These are phyloP conservation scores for Parnassius orleans DNA, from an alignment of 2,888 invertebrate genomes.

Conservation along the genomic window DNA sequence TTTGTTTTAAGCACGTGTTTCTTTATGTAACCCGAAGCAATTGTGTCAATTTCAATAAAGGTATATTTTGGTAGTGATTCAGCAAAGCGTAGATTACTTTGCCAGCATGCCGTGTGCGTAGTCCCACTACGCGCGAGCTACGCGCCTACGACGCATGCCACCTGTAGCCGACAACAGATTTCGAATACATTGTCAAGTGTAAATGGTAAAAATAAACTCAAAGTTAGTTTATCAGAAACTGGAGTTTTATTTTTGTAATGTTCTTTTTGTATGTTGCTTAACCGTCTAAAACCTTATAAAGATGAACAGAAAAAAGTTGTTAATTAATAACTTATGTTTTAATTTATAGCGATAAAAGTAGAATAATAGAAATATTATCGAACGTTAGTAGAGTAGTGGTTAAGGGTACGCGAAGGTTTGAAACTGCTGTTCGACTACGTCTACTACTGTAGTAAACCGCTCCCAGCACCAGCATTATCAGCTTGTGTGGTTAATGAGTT, in stretches of 20 bases:
- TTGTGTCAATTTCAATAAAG: constrained; percentile 35
- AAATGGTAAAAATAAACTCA: constrained; percentile 83
- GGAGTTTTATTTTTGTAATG: constrained; percentile 69
- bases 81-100: constrained; percentile 53
- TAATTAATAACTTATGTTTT: too few relatives aligned
- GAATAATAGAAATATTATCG: too few relatives aligned
- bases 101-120: constrained; percentile 48
- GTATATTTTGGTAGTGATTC: constrained; percentile 38
- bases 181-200: constrained; percentile 82
- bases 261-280: constrained; percentile 8
- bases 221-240: constrained; percentile 81
- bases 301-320: too few relatives aligned
- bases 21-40: constrained; percentile 36
- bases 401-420: too few relatives aligned
- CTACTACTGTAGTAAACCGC: too few relatives aligned
- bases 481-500: too few relatives aligned
- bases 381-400: too few relatives aligned
- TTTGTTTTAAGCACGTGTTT: constrained; percentile 23
- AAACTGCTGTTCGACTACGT: too few relatives aligned
- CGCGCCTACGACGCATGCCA: constrained; percentile 67
- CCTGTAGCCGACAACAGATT: constrained; percentile 78
- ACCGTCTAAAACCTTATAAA: not conserved
- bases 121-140: constrained; percentile 64
- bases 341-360: too few relatives aligned
- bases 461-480: too few relatives aligned